Evolutionary conservation across 2,113 vertebrate genomes (phyloP), one percentile per base, ranked within the genome.

Genomic region (Heterocephalus glaber): DNA sequence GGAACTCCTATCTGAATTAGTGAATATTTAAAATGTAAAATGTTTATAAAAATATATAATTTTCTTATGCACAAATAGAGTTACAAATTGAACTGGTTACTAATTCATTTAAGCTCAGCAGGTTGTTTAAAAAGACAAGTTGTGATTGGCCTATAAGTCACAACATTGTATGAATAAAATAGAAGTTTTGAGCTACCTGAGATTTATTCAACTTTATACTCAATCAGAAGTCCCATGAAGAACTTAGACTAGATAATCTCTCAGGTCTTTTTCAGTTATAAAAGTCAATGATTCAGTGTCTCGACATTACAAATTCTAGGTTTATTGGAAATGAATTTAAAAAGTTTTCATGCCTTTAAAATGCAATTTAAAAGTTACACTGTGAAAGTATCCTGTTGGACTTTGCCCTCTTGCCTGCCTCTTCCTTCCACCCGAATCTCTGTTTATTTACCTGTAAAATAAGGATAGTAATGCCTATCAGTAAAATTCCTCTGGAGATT

Each of bases 181-280:
- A 44, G 84, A 92, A 93, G 30, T 83, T 94, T 92, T 95, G n/a
- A 86, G 72, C 85, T 86, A 66, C 35, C 76, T 72, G 83, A 90
- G 65, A 94, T 92, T 94, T 89, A 84, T 76, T 72, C 56, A 86
- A 9, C 89, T 94, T 97, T 95, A 92, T 97, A 82, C 54, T 96
- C 94, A 92, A 61, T 82, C 81, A 82, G 85, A 96, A 96, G 47
- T 13, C 58, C 13, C 52, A n/a, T 77, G 87, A 96, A 94, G 49
- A n/a, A 13, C 41, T 85, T 92, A 63, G 52, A 85, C 47, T 90
- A 87, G 63, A 30, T 86, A 30, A 76, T 95, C 77, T 94, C 81
- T 88, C n/a, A 95, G 70, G 24, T 72, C 80, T 96, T 94, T 94
- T 44, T 94, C 65, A 77, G 49, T 82, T 93, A 49, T 93, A 92